Percentiles rank a stretch among this genome's conserved stretches.
Evolutionary conservation across 2,797 vertebrate species (phyloP).

Genomic region (Sebastolobus alascanus): DNA sequence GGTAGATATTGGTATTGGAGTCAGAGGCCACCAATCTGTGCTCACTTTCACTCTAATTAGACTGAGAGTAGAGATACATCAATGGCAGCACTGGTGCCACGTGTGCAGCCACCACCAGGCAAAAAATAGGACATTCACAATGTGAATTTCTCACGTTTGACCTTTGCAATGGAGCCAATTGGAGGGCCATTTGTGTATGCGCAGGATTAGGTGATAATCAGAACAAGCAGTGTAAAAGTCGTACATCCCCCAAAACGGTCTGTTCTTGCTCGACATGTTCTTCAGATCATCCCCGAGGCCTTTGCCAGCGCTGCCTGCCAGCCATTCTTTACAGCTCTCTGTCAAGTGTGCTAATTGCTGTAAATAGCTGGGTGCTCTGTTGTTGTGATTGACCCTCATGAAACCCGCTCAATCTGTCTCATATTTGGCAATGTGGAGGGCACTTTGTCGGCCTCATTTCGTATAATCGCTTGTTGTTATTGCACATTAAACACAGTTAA

Average conservation of each 20-base stretch:
- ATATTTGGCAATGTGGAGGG: constrained; percentile 48
- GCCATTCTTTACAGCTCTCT: constrained; percentile 49
- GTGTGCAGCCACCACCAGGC: neutral
- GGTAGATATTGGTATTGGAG: neutral
- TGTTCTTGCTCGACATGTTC: constrained; percentile 18
- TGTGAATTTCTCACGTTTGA: neutral
- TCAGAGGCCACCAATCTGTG: neutral
- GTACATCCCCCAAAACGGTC: neutral
- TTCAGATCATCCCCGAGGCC: neutral
- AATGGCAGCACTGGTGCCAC: neutral
- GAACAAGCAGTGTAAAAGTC: constrained; percentile 10
- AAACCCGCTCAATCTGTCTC: constrained; percentile 60
- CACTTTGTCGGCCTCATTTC: constrained; percentile 40
- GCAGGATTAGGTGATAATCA: constrained; percentile 16
- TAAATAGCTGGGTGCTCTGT: constrained; percentile 58
- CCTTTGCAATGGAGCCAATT: neutral
- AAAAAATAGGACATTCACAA: neutral
- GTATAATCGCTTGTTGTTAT: constrained; percentile 53
- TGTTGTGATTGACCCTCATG: constrained; percentile 67
- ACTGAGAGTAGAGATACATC: neutral
- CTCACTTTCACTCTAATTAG: constrained; percentile 9
- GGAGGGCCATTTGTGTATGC: neutral
- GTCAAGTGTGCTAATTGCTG: constrained; percentile 69
- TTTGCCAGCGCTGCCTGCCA: constrained; percentile 40
- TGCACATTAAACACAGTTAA: constrained; percentile 49